phyloP scores from a whole-genome alignment of 1,140 invertebrate genomes.

The Euborellia annulipes region DNA sequence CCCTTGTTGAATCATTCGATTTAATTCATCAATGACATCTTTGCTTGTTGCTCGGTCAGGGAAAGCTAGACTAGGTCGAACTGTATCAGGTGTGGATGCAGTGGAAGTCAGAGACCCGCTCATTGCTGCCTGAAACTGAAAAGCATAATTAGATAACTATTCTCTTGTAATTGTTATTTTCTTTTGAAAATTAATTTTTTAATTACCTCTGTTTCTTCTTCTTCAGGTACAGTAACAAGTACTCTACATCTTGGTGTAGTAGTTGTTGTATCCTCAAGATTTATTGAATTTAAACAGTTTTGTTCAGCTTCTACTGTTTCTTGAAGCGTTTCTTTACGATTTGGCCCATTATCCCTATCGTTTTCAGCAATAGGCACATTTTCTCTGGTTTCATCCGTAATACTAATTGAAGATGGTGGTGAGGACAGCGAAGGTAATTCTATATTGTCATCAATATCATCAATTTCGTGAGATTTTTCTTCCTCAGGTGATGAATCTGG shows the following conservation, averaged over 20 bases:
- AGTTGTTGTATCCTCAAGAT: too few relatives aligned
- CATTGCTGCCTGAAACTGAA: conserved; percentile 27
- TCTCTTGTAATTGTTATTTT: neutral
- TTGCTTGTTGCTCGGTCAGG: conserved; percentile 54
- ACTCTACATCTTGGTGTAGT: conserved; percentile 21
- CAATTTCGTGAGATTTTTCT: too few relatives aligned
- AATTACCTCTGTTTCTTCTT: conserved; percentile 34
- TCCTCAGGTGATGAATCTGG: too few relatives aligned
- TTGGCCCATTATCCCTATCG: too few relatives aligned
- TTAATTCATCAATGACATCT: conserved; percentile 58
- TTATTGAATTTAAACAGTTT: too few relatives aligned
- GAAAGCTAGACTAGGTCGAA: conserved; percentile 26
- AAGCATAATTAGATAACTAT: neutral
- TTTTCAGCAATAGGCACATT: too few relatives aligned
- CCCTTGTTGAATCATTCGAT: conserved; percentile 49
- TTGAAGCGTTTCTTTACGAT: too few relatives aligned
- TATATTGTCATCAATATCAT: too few relatives aligned
- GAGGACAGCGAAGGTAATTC: too few relatives aligned
- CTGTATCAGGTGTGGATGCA: conserved; percentile 42
- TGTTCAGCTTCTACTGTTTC: too few relatives aligned
- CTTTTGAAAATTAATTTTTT: neutral
- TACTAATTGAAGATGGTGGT: too few relatives aligned
- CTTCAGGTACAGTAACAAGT: conserved; percentile 42
- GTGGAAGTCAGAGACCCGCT: conserved; percentile 48
- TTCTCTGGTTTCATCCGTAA: too few relatives aligned